Evolutionary conservation across 2,888 invertebrate species (phyloP).

Genomic region (Drosophila heteroneura): DNA sequence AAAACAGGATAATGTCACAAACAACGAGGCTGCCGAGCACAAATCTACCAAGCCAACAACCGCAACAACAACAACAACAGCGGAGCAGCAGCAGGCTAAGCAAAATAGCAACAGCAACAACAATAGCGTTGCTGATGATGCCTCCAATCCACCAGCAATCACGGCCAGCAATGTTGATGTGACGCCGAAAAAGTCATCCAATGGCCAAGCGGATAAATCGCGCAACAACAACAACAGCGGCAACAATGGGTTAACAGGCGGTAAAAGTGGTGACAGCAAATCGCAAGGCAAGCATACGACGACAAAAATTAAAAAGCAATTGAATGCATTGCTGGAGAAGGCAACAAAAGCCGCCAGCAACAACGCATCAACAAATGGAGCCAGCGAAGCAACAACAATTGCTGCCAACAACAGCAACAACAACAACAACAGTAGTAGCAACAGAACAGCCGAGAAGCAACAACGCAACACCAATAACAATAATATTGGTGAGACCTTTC

Average conservation of each 20-base stretch:
- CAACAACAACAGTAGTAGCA: constrained; percentile 33
- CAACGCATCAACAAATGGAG: constrained; percentile 45
- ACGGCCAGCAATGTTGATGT: constrained; percentile 30
- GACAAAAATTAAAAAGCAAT: constrained; percentile 84
- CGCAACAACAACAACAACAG: constrained; percentile 16
- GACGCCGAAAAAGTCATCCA: constrained; percentile 57
- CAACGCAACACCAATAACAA: constrained; percentile 55
- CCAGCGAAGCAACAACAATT: constrained; percentile 11
- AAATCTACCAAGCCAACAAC: constrained; percentile 65
- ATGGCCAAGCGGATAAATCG: constrained; percentile 42
- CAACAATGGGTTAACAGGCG: constrained; percentile 40
- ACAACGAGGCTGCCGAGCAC: constrained; percentile 92
- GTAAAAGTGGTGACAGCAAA: constrained; percentile 65
- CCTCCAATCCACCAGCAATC: constrained; percentile 30
- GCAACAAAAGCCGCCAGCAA: constrained; percentile 62
- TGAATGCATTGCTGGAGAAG: constrained; percentile 81
- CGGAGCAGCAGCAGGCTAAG: neutral
- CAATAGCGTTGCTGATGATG: constrained; percentile 34
- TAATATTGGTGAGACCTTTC: constrained; percentile 42
- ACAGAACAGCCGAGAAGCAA: constrained; percentile 43
- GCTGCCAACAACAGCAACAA: constrained; percentile 22
- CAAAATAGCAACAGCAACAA: constrained; percentile 24
- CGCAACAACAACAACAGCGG: constrained; percentile 49
- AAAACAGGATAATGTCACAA: constrained; percentile 96
- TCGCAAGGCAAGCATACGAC: constrained; percentile 80